Conservation (phyloP, 2,888 invertebrate species). For the Tipula helvola region DNA sequence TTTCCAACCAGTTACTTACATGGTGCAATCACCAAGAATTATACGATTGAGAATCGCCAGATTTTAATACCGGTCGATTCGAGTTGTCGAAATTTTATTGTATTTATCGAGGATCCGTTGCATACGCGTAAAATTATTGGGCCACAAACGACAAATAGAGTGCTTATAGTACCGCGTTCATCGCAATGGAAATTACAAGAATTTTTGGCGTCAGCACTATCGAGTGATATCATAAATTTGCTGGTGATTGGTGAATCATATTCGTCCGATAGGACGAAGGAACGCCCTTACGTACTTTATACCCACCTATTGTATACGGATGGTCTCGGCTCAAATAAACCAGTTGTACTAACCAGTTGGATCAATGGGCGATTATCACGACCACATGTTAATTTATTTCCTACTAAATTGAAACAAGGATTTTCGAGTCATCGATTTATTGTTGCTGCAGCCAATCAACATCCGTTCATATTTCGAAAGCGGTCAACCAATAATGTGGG, state of each 20-base stretch:
- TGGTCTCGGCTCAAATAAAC: conserved; percentile 56
- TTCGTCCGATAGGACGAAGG: conserved; percentile 38
- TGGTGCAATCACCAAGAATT: conserved; percentile 43
- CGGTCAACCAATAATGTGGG: conserved; percentile 25
- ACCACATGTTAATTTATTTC: conserved; percentile 50
- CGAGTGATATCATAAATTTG: conserved; percentile 56
- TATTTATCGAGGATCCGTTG: conserved; percentile 53
- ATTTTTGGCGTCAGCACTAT: conserved; percentile 46
- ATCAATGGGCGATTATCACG: conserved; percentile 48
- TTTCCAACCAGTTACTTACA: conserved; percentile 46
- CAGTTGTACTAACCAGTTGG: conserved; percentile 61
- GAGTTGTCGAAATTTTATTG: conserved; percentile 50
- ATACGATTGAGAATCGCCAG: conserved; percentile 36
- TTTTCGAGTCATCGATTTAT: conserved; percentile 64
- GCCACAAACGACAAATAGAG: conserved; percentile 47
- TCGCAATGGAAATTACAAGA: conserved; percentile 65
- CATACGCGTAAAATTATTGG: conserved; percentile 45
- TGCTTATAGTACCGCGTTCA: conserved; percentile 54
- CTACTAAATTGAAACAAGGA: conserved; percentile 50
- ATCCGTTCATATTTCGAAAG: conserved; percentile 54
- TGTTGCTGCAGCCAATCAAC: conserved; percentile 55
- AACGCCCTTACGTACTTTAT: conserved; percentile 57
- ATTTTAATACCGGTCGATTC: conserved; percentile 32
- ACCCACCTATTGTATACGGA: conserved; percentile 62
- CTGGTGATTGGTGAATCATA: conserved; percentile 55